Evolutionary conservation across 1,140 invertebrate genomes (phyloP).

Genomic region (Mamestra configurata): DNA sequence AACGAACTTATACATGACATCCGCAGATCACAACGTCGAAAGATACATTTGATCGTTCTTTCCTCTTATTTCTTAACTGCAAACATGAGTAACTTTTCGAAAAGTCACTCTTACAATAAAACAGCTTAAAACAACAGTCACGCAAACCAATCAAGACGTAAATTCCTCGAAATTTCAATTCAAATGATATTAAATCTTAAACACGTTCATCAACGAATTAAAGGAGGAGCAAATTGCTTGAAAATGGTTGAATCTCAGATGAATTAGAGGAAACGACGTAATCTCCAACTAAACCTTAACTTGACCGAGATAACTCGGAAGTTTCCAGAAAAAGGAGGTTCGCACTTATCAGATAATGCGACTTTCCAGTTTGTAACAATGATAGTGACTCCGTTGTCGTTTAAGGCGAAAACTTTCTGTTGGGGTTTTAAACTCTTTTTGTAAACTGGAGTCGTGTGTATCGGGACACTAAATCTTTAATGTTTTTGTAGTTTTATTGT

Average conservation of each 20-base stretch:
- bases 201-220: constrained; percentile 33
- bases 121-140: not conserved
- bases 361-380: constrained; percentile 48
- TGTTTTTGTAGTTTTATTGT: constrained; percentile 51
- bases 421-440: constrained; percentile 49
- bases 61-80: too few species aligned
- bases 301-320: constrained; percentile 51
- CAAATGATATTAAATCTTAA: constrained; percentile 19
- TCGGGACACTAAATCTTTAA: constrained; percentile 49
- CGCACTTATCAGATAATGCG: constrained; percentile 51
- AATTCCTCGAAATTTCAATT: not conserved
- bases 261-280: constrained; percentile 47
- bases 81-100: too few species aligned
- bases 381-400: constrained; percentile 48
- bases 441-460: constrained; percentile 45
- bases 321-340: constrained; percentile 50
- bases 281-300: constrained; percentile 46
- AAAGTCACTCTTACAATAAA: not conserved
- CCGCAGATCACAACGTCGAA: too few species aligned
- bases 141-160: not conserved
- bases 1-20: too few species aligned
- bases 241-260: constrained; percentile 46
- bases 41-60: too few species aligned
- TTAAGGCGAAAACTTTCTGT: constrained; percentile 49
- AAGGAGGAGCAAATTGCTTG: constrained; percentile 30